Base-by-base conservation (phyloP, 2,797 vertebrate species). In the Gymnoscopelus braueri region DNA sequence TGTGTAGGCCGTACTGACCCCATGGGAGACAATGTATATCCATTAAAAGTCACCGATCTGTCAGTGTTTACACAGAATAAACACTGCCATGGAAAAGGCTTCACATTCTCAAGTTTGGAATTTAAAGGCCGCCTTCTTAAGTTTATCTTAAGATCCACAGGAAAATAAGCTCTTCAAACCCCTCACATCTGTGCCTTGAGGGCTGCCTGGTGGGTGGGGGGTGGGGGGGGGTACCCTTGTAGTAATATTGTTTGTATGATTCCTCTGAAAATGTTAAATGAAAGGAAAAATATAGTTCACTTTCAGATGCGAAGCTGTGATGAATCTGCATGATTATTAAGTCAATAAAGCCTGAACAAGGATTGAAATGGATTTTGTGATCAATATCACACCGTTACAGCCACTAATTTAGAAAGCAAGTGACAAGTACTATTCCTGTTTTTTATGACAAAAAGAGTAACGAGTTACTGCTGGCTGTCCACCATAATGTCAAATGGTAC, bases 301-400 rank as follows among this genome's bases (percentile, higher is more conserved):
- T 76, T 73, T 78, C 56, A 63, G 59, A 73, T 75, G 72, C 26
- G 61, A 68, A 67, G 72, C 72, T 71, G 49, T 15, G 35, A 56
- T 59, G 62, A 64, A 69, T 71, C 57, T 67, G 67, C 65, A 57
- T 78, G 84, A 87, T 82, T 71, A 82, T 76, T 75, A 68, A 75
- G 77, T 87, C 88, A 84, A 83, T 84, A 86, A 69, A 77, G 63
- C 59, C 75, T 71, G 71, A 88, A 58, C 71, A 80, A 80, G 66
- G 84, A 84, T 55, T 75, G 58, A 82, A 90, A 91, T 90, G 75
- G 91, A 93, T 91, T 93, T 93, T 81, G 86, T 83, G 64, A 84
- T 92, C 83, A 84, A 86, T 84, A 91, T 84, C 72, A 76, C 82
- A 82, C 86, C 78, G 73, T 84, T 72, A 76, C 51, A 54, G 67